Base-by-base conservation (phyloP, 2,888 invertebrate genomes). In the Serrognathus titanus region DNA sequence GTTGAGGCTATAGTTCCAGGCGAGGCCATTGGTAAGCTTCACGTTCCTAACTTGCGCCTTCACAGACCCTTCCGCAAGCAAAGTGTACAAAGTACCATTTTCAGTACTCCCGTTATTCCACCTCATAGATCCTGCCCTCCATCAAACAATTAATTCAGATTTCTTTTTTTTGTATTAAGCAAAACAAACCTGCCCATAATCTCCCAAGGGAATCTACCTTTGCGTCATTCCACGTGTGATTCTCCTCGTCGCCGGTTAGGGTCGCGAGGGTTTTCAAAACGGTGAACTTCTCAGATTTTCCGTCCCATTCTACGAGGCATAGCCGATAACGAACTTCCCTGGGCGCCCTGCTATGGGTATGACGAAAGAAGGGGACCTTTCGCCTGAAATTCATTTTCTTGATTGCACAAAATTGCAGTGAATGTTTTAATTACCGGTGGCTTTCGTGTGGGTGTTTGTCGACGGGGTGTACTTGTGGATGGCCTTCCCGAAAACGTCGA, bases 151-250 rank as follows among this genome's bases (percentile, higher is more conserved):
- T 31, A 5, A 31, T 31, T 31, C 6, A 1, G 2, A 24, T 24
- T 24, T 31, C 24, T 7, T 7, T 31, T 31, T 24, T 24, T 24
- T 1, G 4, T 24, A 6, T 1, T 6, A 31, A 31, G 24, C 4
- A 7, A 31, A 31, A 31, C 24, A 31, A 78, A 76, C 90, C 90
- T 65, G 86, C 87, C 81, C 87, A 90, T 24, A 92, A 78, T 49
- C 90, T 78, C 3, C 92, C 92, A 8, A 76, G 73, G 8, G 86
- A 84, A 72, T 92, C 91, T 37, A 88, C 86, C 77, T 92, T 92
- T 36, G 85, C 91, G 69, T 92, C 92, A 66, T 92, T 92, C 24
- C 53, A 12, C 20, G 51, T 40, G 12, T 57, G 52, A 1, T 71
- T 62, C 38, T 77, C 75, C 35, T 79, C 79, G 62, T 84, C 82